These are phyloP conservation scores for Catocala sponsa DNA, from an alignment of 2,888 invertebrate species.

Conservation along the genomic window DNA sequence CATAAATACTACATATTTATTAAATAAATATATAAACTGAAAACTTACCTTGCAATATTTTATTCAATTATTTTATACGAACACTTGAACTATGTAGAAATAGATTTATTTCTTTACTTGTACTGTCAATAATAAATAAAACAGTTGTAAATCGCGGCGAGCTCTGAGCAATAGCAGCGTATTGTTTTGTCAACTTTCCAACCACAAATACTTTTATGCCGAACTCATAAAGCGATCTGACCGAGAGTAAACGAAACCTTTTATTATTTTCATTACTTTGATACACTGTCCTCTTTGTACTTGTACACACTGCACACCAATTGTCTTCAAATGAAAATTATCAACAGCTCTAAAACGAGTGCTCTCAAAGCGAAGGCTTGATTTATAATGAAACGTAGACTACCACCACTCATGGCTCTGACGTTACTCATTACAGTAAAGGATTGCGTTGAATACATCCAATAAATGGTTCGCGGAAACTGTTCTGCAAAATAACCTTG, in stretches of 20 bases:
- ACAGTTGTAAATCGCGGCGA: constrained; percentile 16
- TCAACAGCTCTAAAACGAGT: constrained; percentile 14
- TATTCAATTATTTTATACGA: background rate
- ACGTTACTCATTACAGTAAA: constrained; percentile 32
- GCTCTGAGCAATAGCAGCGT: constrained; percentile 48
- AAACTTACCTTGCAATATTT: constrained; percentile 34
- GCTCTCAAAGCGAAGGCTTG: constrained; percentile 29
- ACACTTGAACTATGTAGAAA: no score
- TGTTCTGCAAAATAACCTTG: constrained; percentile 27
- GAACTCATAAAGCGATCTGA: constrained; percentile 27
- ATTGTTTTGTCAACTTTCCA: constrained; percentile 58
- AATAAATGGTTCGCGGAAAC: constrained; percentile 33
- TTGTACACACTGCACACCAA: constrained; percentile 10
- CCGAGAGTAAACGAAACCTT: constrained; percentile 44
- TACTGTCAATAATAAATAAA: constrained; percentile 4
- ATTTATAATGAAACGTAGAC: constrained; percentile 41
- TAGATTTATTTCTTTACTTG: background rate
- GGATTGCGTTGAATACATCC: constrained; percentile 24
- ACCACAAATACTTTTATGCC: constrained; percentile 55
- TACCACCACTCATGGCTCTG: constrained; percentile 8
- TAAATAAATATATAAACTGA: background rate
- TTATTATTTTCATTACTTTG: constrained; percentile 31
- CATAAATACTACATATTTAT: no score
- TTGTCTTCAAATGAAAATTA: constrained; percentile 23
- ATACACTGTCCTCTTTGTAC: constrained; percentile 9